Evolutionary conservation across 2,797 vertebrate species (phyloP), one percentile per base, ranked within the genome.

Genomic region (Acipenser ruthenus): DNA sequence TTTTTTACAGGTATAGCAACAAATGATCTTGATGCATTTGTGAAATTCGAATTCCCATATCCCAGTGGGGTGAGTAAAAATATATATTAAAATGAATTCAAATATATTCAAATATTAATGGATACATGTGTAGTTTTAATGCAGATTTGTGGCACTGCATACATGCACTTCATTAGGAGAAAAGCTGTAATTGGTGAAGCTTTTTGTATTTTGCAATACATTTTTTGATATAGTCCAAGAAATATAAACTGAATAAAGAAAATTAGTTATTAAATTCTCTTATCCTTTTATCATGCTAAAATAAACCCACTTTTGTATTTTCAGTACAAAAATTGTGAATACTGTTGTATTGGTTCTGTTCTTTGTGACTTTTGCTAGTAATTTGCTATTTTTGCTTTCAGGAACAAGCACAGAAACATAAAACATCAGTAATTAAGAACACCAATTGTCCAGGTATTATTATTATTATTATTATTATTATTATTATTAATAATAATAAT

Each of bases 41-140:
- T 98, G 60, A 95, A 93, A 82, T 97, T 96, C 80, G 95, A 98
- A 67, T 98, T 99, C 75, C 95, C 93, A 1, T 99, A 93, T 73
- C 96, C 96, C 0, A 98, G 92, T 71, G 69, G 88, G 76, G 96
- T 98, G 79, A 94, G 93, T 81, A 58, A 37, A 37, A 37, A 37
- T 37, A 37, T 37, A 37, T 37, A 37, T 37, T 37, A 4, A 37
- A 37, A 12, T 8, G 2, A 50, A 8, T 7, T 62, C 8, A 10
- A 13, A 11, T n/a, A n/a, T 58, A 58, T 11, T 11, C 2, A 58
- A n/a, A 58, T 58, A n/a, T 13, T 4, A 58, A 6, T 55, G 1
- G 49, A 65, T 0, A 1, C 18, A 60, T 8, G 7, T 60, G n/a
- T 15, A 7, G 58, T 13, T 60, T 8, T 18, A 60, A 60, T 12